Conservation (phyloP, 2,888 invertebrate genomes). For the Coleophora flavipennella region DNA sequence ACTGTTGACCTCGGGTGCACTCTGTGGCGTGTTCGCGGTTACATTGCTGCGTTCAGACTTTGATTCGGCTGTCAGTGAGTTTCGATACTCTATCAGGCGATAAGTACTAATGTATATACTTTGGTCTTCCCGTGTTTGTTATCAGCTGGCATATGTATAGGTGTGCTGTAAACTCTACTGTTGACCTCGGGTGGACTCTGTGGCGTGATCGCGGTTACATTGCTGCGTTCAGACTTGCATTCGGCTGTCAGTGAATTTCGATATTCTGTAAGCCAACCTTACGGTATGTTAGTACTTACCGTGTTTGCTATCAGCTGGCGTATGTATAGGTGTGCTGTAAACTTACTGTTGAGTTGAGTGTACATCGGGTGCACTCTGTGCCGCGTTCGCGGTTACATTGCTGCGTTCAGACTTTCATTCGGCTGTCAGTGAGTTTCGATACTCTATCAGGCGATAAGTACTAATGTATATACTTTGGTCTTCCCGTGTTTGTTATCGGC, state of each 20-base stretch:
- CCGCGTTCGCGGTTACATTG: slow-evolving; percentile 47
- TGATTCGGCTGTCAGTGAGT: too few species aligned
- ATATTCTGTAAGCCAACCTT: slow-evolving; percentile 39
- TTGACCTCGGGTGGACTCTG: slow-evolving; percentile 46
- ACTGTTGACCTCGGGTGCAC: too few species aligned
- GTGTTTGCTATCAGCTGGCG: slow-evolving; percentile 57
- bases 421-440: slow-evolving; percentile 47
- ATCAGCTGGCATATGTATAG: slow-evolving; percentile 49
- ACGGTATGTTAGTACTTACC: slow-evolving; percentile 19
- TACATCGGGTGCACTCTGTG: slow-evolving; percentile 47
- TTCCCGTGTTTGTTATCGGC: too few species aligned
- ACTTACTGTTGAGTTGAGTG: too few species aligned
- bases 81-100: too few species aligned
- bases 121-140: slow-evolving; percentile 55
- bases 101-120: too few species aligned
- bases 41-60: too few species aligned
- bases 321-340: slow-evolving; percentile 61
- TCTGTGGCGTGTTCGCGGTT: too few species aligned
- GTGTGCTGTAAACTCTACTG: too few species aligned
- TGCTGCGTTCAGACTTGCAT: slow-evolving; percentile 56
- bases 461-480: too few species aligned
- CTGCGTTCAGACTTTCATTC: slow-evolving; percentile 62
- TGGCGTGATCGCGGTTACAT: too few species aligned
- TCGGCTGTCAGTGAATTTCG: slow-evolving; percentile 55
- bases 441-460: slow-evolving; percentile 52